Base-by-base conservation (phyloP, 30 jellyfish, hydroid and myxozoan species). In the Turritopsis dohrnii region DNA sequence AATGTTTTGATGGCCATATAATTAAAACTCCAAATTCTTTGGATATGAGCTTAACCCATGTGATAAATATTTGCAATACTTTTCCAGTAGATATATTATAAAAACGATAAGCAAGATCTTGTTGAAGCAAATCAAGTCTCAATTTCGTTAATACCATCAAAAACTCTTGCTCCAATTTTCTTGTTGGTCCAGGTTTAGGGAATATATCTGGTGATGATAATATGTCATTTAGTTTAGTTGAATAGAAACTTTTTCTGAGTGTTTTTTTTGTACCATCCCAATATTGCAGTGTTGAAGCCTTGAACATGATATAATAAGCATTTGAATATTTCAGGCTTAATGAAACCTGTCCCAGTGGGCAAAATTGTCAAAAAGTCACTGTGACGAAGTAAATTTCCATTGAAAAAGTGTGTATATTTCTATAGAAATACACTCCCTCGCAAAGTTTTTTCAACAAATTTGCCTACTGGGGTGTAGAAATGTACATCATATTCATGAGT, bases 161-260 rank as follows among this genome's bases (percentile, higher is more conserved):
- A 83, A 83, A 83, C 71, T 83, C 89, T 83, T 83, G 88, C 75
- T 83, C 87, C 86, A 83, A 72, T 66, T 81, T 21, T 30, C 69
- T 41, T 83, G 75, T 72, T 30, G 76, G 71, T 72, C 5, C 18
- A 21, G 89, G 86, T 53, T 74, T 81, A 84, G 88, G 80, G 0
- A 21, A 18, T 60, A 16, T 54, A 52, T 71, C 86, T 83, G 52
- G 89, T 52, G 71, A 75, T 75, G 28, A 28, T n/a, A n/a, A n/a
- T n/a, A n/a, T n/a, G n/a, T n/a, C n/a, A n/a, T n/a, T n/a, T n/a
- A n/a, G n/a, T n/a, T n/a, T n/a, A n/a, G n/a, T n/a, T n/a, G n/a
- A n/a, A n/a, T n/a, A 83, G 87, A 27, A 71, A 71, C 85, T 66
- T 83, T 72, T 4, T 30, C 3, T 71, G 22, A 0, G 30, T 85